Evolutionary conservation across 2,888 invertebrate genomes (phyloP).

Genomic region (Timandra comae): DNA sequence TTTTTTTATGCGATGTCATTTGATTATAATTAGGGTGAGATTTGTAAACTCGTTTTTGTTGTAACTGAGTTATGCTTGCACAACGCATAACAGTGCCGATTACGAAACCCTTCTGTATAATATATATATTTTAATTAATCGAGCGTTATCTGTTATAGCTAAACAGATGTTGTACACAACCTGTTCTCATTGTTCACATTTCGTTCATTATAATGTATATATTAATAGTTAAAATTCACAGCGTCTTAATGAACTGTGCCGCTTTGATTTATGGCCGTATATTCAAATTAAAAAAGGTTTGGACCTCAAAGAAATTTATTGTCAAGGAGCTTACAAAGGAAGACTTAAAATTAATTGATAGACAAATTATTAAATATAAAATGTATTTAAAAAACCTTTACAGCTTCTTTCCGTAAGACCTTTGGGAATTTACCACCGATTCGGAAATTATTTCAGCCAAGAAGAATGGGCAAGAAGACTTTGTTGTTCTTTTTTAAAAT

Average conservation of each 20-base stretch:
- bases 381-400: too few species aligned
- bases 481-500: too few species aligned
- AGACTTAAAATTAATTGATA: too few species aligned
- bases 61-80: slow-evolving; percentile 4
- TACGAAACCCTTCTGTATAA: slow-evolving; percentile 13
- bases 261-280: slow-evolving; percentile 1
- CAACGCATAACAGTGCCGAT: too few species aligned
- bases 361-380: too few species aligned
- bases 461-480: too few species aligned
- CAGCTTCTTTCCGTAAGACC: too few species aligned
- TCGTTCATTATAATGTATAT: slow-evolving; percentile 6
- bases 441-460: too few species aligned
- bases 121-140: slow-evolving; percentile 19
- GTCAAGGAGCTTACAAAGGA: too few species aligned
- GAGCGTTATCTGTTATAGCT: slow-evolving; percentile 9
- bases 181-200: slow-evolving; percentile 6
- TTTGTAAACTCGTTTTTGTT: slow-evolving; percentile 23
- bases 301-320: too few species aligned
- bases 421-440: too few species aligned
- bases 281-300: too few species aligned
- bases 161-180: slow-evolving; percentile 14
- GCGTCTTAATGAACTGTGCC: slow-evolving; percentile 6
- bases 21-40: slow-evolving; percentile 22
- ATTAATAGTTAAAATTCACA: slow-evolving; percentile 4
- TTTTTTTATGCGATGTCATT: slow-evolving; percentile 25